Evolutionary conservation across 2,113 vertebrate species (phyloP).

Genomic region (Xyrauchen texanus): DNA sequence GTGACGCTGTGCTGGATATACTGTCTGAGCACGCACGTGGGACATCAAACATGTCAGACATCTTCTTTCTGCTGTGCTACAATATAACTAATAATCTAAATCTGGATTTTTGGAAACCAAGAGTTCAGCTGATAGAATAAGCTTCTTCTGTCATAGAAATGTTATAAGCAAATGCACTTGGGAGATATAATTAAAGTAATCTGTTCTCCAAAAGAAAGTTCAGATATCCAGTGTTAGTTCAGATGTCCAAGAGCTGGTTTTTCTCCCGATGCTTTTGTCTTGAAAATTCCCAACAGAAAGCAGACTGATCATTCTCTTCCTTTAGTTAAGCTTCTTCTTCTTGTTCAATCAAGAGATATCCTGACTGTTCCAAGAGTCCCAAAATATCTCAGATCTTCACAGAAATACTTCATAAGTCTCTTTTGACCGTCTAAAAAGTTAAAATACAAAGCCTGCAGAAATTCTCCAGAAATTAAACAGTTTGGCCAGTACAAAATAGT

Average conservation of each 20-base stretch:
- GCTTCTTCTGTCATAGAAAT: too few species aligned
- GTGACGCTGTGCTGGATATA: constrained; percentile 70
- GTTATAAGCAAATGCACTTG: too few species aligned
- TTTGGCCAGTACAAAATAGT: too few species aligned
- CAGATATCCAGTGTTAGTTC: background rate
- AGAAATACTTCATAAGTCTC: background rate
- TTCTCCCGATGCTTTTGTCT: too few species aligned
- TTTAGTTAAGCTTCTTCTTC: background rate
- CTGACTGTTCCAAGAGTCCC: too few species aligned
- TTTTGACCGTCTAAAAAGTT: background rate
- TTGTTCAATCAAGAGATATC: background rate
- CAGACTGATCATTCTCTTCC: background rate
- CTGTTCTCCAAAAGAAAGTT: background rate
- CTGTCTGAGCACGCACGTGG: constrained; percentile 68
- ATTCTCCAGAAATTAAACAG: background rate
- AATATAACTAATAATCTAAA: background rate
- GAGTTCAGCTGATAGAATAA: background rate
- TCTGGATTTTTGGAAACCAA: background rate
- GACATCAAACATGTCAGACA: constrained; percentile 31
- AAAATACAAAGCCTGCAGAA: background rate
- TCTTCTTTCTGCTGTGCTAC: constrained; percentile 11
- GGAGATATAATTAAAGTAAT: too few species aligned
- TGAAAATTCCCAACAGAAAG: background rate
- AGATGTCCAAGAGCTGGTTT: constrained; percentile 8
- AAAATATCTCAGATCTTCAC: background rate